A percentile compares a stretch with the other conserved stretches of the same genome.
These are phyloP conservation scores for Nomada ferruginata DNA, from an alignment of 2,888 invertebrate genomes.

Conservation along the genomic window DNA sequence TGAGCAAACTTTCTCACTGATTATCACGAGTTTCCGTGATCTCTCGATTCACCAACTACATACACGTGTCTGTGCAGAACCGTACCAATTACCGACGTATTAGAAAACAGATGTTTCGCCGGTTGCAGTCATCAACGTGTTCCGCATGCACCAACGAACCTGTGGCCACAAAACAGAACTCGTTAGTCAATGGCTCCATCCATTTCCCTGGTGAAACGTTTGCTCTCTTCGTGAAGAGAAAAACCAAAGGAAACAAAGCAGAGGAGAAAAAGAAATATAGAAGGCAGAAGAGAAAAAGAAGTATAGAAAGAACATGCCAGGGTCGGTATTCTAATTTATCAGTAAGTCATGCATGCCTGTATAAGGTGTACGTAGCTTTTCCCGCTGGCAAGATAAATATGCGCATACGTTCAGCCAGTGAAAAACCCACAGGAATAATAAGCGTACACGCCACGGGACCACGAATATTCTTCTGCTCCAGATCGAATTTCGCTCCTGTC, in stretches of 20 bases:
- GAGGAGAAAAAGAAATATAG: neutral
- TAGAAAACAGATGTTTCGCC: conserved; percentile 12
- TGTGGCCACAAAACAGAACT: conserved; percentile 46
- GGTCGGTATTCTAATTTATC: conserved; percentile 65
- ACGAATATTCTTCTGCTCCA: conserved; percentile 40
- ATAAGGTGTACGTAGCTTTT: conserved; percentile 48
- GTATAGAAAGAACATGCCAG: conserved; percentile 28
- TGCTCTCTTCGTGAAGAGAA: neutral
- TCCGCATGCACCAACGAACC: conserved; percentile 10
- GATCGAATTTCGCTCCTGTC: conserved; percentile 37
- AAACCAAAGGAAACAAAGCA: neutral
- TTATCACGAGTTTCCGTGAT: neutral
- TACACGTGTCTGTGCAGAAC: neutral
- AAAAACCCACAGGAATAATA: conserved; percentile 67
- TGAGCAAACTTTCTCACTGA: neutral
- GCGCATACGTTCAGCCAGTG: conserved; percentile 59
- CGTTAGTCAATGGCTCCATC: conserved; percentile 62
- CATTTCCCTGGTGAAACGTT: conserved; percentile 37
- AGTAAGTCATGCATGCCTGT: conserved; percentile 60
- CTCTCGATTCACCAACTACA: neutral
- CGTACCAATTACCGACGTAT: conserved; percentile 9
- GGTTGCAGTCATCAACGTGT: conserved; percentile 1
- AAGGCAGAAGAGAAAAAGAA: neutral
- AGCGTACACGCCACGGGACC: conserved; percentile 37
- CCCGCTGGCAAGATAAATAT: conserved; percentile 58